phyloP scores from a whole-genome alignment of 2,797 vertebrate species.

The Sebastes minor region DNA sequence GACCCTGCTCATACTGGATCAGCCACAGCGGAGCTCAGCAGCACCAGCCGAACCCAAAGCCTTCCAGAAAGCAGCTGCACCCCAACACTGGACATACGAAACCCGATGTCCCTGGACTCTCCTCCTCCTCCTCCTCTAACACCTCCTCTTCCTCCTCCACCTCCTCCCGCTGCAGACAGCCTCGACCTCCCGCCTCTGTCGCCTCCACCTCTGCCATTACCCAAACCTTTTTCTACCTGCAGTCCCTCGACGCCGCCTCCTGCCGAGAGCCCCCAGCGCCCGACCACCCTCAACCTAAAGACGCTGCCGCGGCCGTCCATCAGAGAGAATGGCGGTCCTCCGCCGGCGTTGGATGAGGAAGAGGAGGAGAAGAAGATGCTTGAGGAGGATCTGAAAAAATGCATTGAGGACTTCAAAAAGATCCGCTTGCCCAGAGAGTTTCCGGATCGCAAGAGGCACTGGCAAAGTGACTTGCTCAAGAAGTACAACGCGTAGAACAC shows the following conservation, averaged over 20 bases:
- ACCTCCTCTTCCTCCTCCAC: constrained; percentile 57
- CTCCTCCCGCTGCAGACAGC: constrained; percentile 20
- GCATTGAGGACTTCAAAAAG: constrained; percentile 90
- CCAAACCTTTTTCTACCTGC: constrained; percentile 52
- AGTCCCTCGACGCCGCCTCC: constrained; percentile 33
- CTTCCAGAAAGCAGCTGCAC: constrained; percentile 54
- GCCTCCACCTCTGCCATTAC: constrained; percentile 48
- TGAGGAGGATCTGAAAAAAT: constrained; percentile 89
- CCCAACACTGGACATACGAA: constrained; percentile 6
- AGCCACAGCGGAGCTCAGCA: neutral
- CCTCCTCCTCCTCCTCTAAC: constrained; percentile 32
- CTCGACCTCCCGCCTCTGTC: constrained; percentile 48
- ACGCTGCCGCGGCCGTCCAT: constrained; percentile 49
- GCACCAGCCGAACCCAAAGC: constrained; percentile 45
- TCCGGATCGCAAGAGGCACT: constrained; percentile 90
- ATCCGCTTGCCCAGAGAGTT: constrained; percentile 87
- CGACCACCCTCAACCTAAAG: constrained; percentile 72
- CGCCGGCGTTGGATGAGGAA: constrained; percentile 46
- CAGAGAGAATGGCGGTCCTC: constrained; percentile 78
- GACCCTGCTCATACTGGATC: neutral
- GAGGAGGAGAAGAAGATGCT: constrained; percentile 84
- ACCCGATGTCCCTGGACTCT: neutral
- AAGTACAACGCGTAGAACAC: constrained; percentile 86
- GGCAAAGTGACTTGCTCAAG: constrained; percentile 91
- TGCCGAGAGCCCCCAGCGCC: constrained; percentile 62